These are phyloP conservation scores for Monoplex corrugatus DNA, from an alignment of 2,888 invertebrate species.

Conservation along the genomic window DNA sequence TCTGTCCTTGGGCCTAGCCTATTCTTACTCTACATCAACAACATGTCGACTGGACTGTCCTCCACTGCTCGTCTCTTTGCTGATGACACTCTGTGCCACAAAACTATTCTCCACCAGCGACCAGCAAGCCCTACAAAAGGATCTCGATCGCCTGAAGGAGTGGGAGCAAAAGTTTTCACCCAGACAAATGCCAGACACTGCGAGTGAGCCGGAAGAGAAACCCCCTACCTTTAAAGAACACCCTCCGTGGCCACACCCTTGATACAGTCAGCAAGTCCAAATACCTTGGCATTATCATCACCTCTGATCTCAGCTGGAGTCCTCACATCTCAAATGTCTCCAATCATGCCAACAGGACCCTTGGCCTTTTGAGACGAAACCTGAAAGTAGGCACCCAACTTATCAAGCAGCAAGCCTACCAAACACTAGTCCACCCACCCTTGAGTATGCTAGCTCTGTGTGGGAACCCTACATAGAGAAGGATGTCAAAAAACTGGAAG, in stretches of 20 bases:
- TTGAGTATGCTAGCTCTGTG: no score
- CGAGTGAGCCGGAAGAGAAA: constrained; percentile 16
- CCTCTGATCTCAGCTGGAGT: constrained; percentile 6
- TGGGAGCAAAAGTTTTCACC: background rate
- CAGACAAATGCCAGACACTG: background rate
- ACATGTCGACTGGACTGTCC: background rate
- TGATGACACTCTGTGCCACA: constrained; percentile 7
- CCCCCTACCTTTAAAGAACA: background rate
- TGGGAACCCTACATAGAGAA: no score
- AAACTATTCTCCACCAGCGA: background rate
- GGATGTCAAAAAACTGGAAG: no score
- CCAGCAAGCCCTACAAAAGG: background rate
- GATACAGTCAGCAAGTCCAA: background rate
- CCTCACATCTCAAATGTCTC: background rate
- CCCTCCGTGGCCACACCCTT: background rate
- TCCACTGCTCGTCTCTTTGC: constrained; percentile 16
- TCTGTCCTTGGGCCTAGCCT: background rate
- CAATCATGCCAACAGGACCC: background rate
- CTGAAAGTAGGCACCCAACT: no score
- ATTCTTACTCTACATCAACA: constrained; percentile 16
- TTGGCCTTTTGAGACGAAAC: background rate
- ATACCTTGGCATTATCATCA: background rate
- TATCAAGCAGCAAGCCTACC: no score
- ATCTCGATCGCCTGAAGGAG: background rate
- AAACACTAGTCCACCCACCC: no score